These are phyloP conservation scores for Blera fallax DNA, from an alignment of 2,888 invertebrate species.

Conservation along the genomic window DNA sequence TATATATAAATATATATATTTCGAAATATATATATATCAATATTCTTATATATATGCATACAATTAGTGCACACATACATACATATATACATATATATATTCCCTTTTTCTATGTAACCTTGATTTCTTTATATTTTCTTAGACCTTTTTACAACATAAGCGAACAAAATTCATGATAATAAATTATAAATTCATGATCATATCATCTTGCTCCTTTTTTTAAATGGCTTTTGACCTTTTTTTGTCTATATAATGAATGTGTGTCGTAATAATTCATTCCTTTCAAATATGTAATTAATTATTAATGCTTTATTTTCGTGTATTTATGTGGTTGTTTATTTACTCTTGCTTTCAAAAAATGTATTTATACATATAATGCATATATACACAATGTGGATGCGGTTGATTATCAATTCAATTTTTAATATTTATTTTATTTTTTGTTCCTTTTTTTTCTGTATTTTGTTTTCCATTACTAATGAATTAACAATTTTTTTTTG, in stretches of 20 bases:
- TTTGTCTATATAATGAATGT: neutral
- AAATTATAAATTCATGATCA: conserved; percentile 33
- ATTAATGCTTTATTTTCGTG: conserved; percentile 10
- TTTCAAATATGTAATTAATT: conserved; percentile 10
- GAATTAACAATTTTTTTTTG: conserved; percentile 35
- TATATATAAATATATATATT: conserved; percentile 8
- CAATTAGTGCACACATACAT: neutral
- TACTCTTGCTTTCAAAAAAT: conserved; percentile 24
- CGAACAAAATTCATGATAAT: conserved; percentile 33
- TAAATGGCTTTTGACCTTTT: neutral
- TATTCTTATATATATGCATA: neutral
- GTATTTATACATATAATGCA: conserved; percentile 41
- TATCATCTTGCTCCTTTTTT: conserved; percentile 17
- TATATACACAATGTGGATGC: conserved; percentile 35
- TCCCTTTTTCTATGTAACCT: conserved; percentile 6
- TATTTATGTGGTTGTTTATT: conserved; percentile 27
- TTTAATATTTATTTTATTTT: too few relatives aligned
- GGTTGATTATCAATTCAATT: conserved; percentile 47
- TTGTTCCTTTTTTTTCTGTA: neutral
- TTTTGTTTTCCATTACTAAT: conserved; percentile 2
- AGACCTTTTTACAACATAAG: conserved; percentile 34
- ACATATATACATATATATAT: conserved; percentile 20
- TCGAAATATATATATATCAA: conserved; percentile 15
- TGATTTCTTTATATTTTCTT: conserved; percentile 14
- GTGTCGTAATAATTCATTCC: conserved; percentile 1